phyloP scores from a whole-genome alignment of 1,140 invertebrate genomes.

The Patella vulgata region DNA sequence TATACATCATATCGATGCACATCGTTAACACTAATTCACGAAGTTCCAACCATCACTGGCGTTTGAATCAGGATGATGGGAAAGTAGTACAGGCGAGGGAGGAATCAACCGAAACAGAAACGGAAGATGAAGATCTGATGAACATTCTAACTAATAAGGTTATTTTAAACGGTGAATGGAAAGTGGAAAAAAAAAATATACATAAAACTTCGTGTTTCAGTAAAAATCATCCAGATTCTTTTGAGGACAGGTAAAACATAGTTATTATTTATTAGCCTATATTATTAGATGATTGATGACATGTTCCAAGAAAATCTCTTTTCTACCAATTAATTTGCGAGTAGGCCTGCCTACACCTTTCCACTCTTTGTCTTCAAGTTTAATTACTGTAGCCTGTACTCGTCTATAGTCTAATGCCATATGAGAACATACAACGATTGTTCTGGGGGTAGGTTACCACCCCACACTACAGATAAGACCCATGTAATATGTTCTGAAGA shows the following conservation, averaged over 20 bases:
- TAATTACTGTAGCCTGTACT: no score
- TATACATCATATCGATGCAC: slow-evolving; percentile 72
- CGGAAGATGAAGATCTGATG: slow-evolving; percentile 46
- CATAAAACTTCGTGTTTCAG: not conserved
- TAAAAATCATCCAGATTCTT: slow-evolving; percentile 1
- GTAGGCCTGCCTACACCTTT: slow-evolving; percentile 1
- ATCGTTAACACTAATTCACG: slow-evolving; percentile 77
- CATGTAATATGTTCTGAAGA: no score
- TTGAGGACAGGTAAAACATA: slow-evolving; percentile 1
- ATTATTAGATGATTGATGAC: not conserved
- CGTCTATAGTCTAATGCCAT: no score
- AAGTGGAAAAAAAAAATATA: slow-evolving; percentile 30
- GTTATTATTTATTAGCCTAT: not conserved
- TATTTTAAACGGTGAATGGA: slow-evolving; percentile 66
- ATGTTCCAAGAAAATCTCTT: not conserved
- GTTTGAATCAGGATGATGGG: slow-evolving; percentile 75
- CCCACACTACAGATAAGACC: no score
- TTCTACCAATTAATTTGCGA: not conserved
- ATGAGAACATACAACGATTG: no score
- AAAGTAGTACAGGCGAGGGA: slow-evolving; percentile 73
- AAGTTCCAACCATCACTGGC: slow-evolving; percentile 75
- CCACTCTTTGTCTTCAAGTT: no score
- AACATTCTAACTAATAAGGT: slow-evolving; percentile 61
- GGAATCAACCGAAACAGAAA: slow-evolving; percentile 20
- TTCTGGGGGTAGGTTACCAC: no score